phyloP scores from a whole-genome alignment of 1,140 invertebrate species.

The Drosophila oshimai region DNA sequence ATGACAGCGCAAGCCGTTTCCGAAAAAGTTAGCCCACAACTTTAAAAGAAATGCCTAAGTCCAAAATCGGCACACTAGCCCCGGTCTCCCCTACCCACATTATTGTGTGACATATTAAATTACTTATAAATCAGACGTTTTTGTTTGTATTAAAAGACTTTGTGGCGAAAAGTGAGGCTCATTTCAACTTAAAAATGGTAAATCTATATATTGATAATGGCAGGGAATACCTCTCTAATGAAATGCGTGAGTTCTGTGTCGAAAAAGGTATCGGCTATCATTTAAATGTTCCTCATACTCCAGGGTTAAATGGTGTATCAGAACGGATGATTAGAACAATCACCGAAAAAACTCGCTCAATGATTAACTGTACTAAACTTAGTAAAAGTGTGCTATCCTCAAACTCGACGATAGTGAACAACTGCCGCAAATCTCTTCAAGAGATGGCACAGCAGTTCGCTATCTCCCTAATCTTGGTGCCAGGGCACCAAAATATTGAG shows the following conservation, averaged over 20 bases:
- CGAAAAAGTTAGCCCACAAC: no score
- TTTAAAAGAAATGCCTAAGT: no score
- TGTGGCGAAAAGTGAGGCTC: neutral
- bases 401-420: no score
- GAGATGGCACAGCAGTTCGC: no score
- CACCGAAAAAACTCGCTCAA: slow-evolving; percentile 78
- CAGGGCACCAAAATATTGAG: no score
- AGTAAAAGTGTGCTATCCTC: no score
- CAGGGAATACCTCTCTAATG: slow-evolving; percentile 12
- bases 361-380: neutral
- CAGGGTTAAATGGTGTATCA: slow-evolving; percentile 84
- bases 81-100: no score
- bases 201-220: neutral
- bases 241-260: slow-evolving; percentile 30
- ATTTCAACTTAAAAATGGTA: neutral
- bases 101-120: neutral
- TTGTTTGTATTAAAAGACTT: neutral
- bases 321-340: slow-evolving; percentile 83
- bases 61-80: no score
- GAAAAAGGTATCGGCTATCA: slow-evolving; percentile 82
- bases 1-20: no score
- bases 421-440: no score
- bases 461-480: no score
- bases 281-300: slow-evolving; percentile 82
- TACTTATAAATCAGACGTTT: neutral